Percentiles rank a stretch among this genome's conserved stretches.
These are phyloP conservation scores for Cyanoliseus patagonus DNA, from an alignment of 2,113 vertebrate genomes.

Conservation along the genomic window DNA sequence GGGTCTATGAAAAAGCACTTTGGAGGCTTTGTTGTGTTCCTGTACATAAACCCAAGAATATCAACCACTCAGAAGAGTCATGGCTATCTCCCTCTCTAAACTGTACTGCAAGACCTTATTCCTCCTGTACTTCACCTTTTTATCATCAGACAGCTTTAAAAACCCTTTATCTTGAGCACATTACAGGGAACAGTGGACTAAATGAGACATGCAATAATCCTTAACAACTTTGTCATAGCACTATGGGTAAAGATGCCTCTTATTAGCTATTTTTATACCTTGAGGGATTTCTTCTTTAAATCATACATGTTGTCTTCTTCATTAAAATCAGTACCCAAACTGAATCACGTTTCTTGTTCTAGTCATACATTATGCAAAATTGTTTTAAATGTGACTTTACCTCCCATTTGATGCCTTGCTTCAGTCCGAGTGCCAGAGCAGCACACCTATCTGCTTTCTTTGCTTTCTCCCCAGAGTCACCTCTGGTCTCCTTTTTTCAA, in stretches of 20 bases:
- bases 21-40: neutral
- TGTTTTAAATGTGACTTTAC: neutral
- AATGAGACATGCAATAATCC: neutral
- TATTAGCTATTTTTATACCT: neutral
- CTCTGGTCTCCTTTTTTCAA: neutral
- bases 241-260: neutral
- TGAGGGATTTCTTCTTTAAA: neutral
- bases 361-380: neutral
- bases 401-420: neutral
- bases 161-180: conserved; percentile 15
- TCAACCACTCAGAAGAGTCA: neutral
- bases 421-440: neutral
- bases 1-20: neutral
- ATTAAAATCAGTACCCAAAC: neutral
- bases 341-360: neutral
- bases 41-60: neutral
- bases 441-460: neutral
- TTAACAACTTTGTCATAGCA: neutral
- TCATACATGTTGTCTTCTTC: neutral
- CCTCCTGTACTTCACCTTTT: neutral
- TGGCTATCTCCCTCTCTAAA: neutral
- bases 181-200: neutral
- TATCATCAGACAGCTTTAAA: conserved; percentile 34
- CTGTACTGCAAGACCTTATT: neutral
- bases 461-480: neutral